A percentile compares a stretch with the other conserved stretches of the same genome.
Evolutionary conservation across 1,140 invertebrate species (phyloP).

Genomic region (Zaprionus ghesquierei): DNA sequence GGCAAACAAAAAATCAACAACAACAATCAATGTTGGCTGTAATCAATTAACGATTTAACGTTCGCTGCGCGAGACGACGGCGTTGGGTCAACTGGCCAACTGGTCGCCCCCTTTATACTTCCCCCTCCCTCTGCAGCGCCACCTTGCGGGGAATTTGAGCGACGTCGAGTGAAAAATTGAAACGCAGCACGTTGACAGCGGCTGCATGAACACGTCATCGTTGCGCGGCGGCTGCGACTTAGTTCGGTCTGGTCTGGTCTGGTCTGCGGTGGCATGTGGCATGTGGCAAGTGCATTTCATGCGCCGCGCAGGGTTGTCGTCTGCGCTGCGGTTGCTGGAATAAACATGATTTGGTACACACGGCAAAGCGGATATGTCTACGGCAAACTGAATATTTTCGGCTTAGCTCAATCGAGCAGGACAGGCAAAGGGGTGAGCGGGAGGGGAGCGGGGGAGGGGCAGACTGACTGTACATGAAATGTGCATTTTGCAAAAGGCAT

Average conservation of each 20-base stretch:
- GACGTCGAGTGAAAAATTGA: slow-evolving; percentile 47
- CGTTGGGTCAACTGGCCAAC: slow-evolving; percentile 59
- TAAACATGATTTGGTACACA: background rate
- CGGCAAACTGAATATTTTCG: background rate
- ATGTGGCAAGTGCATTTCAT: slow-evolving; percentile 11
- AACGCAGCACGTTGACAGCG: slow-evolving; percentile 56
- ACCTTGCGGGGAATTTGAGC: background rate
- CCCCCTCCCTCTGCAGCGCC: background rate
- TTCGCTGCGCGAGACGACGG: too few relatives aligned
- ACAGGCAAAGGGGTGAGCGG: background rate
- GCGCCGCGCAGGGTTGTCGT: slow-evolving; percentile 56
- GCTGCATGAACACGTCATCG: slow-evolving; percentile 74
- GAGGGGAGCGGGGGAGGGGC: background rate
- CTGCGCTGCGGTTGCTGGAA: background rate
- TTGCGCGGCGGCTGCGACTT: slow-evolving; percentile 1
- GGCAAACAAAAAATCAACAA: slow-evolving; percentile 52
- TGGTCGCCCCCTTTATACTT: background rate
- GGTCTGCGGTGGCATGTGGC: background rate
- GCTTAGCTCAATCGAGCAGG: background rate
- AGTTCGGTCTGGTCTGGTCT: too few relatives aligned
- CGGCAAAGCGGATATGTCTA: background rate
- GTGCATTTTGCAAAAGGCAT: background rate
- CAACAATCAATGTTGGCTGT: slow-evolving; percentile 79
- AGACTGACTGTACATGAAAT: background rate
- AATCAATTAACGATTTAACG: slow-evolving; percentile 81